These are phyloP conservation scores for Stegodyphus dumicola DNA, from an alignment of 1,140 invertebrate species.

Conservation along the genomic window DNA sequence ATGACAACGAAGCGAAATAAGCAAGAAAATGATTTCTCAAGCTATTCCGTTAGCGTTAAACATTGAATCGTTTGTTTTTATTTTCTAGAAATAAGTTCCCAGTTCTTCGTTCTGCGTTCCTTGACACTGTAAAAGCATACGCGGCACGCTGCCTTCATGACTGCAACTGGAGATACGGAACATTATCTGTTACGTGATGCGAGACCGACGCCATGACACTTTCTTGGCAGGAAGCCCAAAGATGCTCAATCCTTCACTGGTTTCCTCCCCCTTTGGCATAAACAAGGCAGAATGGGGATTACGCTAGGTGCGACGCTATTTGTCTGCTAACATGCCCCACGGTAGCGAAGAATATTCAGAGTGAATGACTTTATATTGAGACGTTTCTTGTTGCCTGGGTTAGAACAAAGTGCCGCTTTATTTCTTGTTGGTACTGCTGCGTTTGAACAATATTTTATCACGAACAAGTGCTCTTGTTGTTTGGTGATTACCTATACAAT, in stretches of 20 bases:
- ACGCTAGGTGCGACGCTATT: too few species aligned
- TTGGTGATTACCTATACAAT: too few species aligned
- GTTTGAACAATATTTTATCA: too few species aligned
- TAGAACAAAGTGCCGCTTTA: not conserved
- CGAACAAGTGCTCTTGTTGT: too few species aligned
- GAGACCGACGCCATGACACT: not conserved
- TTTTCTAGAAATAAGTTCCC: too few species aligned
- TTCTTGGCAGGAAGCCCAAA: too few species aligned
- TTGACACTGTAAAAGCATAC: constrained; percentile 6
- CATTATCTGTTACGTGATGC: constrained; percentile 18
- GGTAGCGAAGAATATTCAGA: not conserved
- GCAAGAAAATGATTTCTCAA: not conserved
- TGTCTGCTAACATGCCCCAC: not conserved
- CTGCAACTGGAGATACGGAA: constrained; percentile 2
- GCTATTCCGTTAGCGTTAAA: not conserved
- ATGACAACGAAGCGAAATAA: not conserved
- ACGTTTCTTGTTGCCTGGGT: not conserved
- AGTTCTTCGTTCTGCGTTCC: not conserved
- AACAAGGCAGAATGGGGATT: too few species aligned
- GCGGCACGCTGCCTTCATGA: not conserved
- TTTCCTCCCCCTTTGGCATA: too few species aligned
- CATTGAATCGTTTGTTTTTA: too few species aligned
- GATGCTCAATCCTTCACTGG: too few species aligned
- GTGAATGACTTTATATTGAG: constrained; percentile 3
- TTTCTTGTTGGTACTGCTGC: not conserved